Evolutionary conservation across 2,797 vertebrate species (phyloP), one percentile per base, ranked within the genome.

Genomic region (Siniperca scherzeri): DNA sequence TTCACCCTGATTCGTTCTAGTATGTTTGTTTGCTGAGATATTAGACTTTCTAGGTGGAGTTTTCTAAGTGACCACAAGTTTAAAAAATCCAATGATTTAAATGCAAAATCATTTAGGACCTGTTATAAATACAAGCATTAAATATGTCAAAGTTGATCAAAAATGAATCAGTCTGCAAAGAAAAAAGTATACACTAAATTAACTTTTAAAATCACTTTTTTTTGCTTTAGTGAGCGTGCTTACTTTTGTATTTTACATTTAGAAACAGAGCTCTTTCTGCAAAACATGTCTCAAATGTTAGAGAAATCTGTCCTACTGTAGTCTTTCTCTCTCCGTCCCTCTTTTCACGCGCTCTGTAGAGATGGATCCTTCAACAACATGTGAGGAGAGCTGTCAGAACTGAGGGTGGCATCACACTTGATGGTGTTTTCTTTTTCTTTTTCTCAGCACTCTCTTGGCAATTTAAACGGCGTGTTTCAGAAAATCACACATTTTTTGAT

Each of bases 321-420:
- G 7, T 71, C 5, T 22, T 3, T 30, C 57, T 61, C 22, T 25
- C 16, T 13, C 11, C 21, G 13, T 80, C 70, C 27, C 27, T 82
- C 19, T 50, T 62, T 46, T 50, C 76, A 68, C 69, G 61, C 17
- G 48, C 75, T 73, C 48, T 72, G 27, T n/a, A 52, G 52, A 66
- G 74, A 46, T 79, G 50, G 74, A 71, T 53, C 42, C 50, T 64
- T 75, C 77, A 83, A 40, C 59, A 74, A 77, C 66, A 53, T 75
- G 83, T 61, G 80, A 83, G 59, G 13, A 46, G 77, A 83, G 74
- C 81, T 74, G 84, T 71, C 81, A 87, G 61, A 78, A 46, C 84
- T 40, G 77, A 78, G 77, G 82, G 87, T 76, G 86, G 84, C 52
- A 74, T 91, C 84, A 81, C 87, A 87, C 83, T 68, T 66, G 1